Conservation (phyloP, 2,888 invertebrate species). For the Sinohyriopsis cumingii region DNA sequence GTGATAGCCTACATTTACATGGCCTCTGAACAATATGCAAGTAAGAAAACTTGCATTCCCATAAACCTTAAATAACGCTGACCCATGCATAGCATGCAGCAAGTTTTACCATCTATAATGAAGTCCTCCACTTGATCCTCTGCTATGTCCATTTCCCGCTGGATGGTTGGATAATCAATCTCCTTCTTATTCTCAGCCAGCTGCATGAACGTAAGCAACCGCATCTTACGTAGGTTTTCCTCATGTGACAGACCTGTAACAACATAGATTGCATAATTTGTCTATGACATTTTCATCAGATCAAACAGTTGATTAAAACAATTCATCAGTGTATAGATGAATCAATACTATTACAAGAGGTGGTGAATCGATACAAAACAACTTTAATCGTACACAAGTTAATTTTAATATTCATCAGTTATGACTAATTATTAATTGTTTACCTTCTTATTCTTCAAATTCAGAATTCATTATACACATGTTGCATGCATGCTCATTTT, state of each 20-base stretch:
- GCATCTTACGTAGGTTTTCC: slow-evolving; percentile 96
- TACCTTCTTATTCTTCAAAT: no score
- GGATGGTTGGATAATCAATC: slow-evolving; percentile 91
- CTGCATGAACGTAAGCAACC: slow-evolving; percentile 96
- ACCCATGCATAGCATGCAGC: no score
- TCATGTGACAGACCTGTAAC: slow-evolving; percentile 87
- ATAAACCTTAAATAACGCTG: no score
- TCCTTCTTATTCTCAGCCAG: slow-evolving; percentile 94
- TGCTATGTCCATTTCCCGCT: slow-evolving; percentile 88
- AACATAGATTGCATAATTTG: background rate
- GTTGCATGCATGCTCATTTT: no score
- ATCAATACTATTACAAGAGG: background rate
- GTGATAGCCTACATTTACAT: no score
- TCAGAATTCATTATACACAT: no score
- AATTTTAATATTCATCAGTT: no score
- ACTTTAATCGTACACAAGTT: no score
- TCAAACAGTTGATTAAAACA: slow-evolving; percentile 9
- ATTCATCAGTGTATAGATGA: background rate
- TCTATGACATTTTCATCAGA: background rate
- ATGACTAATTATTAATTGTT: no score
- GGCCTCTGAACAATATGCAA: no score
- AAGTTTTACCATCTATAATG: slow-evolving; percentile 85
- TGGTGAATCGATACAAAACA: no score
- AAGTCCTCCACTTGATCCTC: slow-evolving; percentile 95
- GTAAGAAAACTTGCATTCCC: background rate